phyloP scores from a whole-genome alignment of 2,888 invertebrate species.

The Sinohyriopsis cumingii region DNA sequence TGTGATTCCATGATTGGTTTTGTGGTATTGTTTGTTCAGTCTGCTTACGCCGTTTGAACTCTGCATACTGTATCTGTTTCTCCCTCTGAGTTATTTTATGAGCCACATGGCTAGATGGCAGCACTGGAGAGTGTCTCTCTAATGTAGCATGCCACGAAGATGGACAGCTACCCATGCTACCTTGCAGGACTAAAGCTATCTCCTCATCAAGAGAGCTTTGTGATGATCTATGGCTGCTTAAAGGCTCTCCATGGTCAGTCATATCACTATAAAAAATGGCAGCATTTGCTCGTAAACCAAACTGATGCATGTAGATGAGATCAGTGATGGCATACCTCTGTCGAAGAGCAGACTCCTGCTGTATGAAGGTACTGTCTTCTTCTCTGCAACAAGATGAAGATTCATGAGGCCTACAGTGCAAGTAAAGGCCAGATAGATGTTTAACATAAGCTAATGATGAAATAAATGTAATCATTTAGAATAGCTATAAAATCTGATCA shows the following conservation, averaged over 20 bases:
- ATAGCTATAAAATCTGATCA: no score
- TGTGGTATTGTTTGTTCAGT: conserved; percentile 9
- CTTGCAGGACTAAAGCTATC: conserved; percentile 31
- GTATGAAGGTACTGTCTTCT: conserved; percentile 60
- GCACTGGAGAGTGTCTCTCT: conserved; percentile 62
- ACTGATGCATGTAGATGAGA: conserved; percentile 34
- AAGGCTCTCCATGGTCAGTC: no score
- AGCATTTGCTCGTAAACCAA: no score
- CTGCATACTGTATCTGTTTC: conserved; percentile 49
- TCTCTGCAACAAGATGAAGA: conserved; percentile 41
- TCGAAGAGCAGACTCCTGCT: conserved; percentile 54
- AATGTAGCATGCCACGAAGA: conserved; percentile 58
- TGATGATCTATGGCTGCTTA: no score
- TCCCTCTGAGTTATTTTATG: conserved; percentile 51
- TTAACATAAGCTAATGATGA: no score
- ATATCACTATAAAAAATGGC: no score
- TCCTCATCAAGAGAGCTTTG: conserved; percentile 21
- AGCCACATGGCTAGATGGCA: conserved; percentile 57
- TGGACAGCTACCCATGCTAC: conserved; percentile 48
- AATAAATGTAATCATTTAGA: no score
- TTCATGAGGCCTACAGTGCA: neutral
- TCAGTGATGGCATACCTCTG: conserved; percentile 49
- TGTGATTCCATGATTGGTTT: no score
- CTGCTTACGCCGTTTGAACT: conserved; percentile 44
- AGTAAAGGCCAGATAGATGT: neutral